Conservation (phyloP, 2,888 invertebrate genomes). For the Scelioninae gen. 2 region DNA sequence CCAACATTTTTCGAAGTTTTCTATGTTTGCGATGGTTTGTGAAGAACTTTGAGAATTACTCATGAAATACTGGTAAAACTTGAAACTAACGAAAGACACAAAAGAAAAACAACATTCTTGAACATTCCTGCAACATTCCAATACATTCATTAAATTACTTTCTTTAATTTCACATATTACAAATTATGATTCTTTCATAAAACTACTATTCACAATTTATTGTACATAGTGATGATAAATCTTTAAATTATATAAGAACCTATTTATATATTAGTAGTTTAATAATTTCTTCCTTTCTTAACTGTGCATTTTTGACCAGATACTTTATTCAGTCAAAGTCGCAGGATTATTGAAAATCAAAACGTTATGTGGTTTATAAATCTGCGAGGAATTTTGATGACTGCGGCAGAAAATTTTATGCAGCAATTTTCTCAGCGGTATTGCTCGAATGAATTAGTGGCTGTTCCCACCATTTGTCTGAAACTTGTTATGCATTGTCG, state of each 20-base stretch:
- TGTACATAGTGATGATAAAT: too few species aligned
- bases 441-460: conserved; percentile 15
- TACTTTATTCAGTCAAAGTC: neutral
- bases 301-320: neutral
- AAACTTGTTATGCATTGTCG: conserved; percentile 33
- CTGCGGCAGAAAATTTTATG: conserved; percentile 18
- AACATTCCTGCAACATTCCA: too few species aligned
- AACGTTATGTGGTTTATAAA: conserved; percentile 22
- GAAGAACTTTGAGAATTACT: too few species aligned
- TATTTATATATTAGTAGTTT: conserved; percentile 1
- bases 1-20: too few species aligned
- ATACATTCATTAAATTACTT: too few species aligned
- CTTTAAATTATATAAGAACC: neutral
- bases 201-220: too few species aligned
- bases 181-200: too few species aligned
- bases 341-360: conserved; percentile 20
- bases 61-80: too few species aligned
- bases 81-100: too few species aligned
- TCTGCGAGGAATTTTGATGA: conserved; percentile 26
- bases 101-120: too few species aligned
- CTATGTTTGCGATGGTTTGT: too few species aligned
- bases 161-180: too few species aligned
- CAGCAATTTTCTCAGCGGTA: conserved; percentile 35
- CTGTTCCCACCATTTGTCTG: conserved; percentile 30
- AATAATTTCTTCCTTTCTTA: neutral